Percentiles rank a stretch among this genome's conserved stretches.
Evolutionary conservation across 1,140 invertebrate species (phyloP).

Genomic region (Varroa destructor): DNA sequence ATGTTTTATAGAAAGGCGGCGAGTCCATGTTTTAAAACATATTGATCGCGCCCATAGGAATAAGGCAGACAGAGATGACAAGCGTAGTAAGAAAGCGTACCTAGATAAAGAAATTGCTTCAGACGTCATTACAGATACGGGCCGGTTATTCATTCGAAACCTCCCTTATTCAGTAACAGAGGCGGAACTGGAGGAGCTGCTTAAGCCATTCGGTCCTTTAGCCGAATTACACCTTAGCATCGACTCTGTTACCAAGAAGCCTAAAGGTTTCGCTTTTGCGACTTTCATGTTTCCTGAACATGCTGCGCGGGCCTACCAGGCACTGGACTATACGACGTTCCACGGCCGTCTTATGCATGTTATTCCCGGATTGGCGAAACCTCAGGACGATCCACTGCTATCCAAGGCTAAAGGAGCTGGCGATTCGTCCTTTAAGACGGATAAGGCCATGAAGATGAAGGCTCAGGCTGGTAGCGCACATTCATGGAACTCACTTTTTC

Average conservation of each 20-base stretch:
- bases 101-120: conserved; percentile 24
- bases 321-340: conserved; percentile 74
- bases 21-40: conserved; percentile 37
- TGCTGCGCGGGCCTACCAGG: conserved; percentile 70
- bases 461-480: conserved; percentile 53
- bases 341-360: conserved; percentile 81
- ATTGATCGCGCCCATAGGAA: neutral
- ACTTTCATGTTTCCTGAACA: conserved; percentile 91
- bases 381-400: conserved; percentile 33
- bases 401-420: neutral
- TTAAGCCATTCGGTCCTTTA: conserved; percentile 73
- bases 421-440: conserved; percentile 57
- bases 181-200: conserved; percentile 66
- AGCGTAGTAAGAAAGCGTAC: conserved; percentile 18
- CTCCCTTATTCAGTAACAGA: conserved; percentile 75
- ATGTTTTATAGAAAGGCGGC: conserved; percentile 56
- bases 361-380: conserved; percentile 62
- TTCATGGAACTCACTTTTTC: conserved; percentile 93
- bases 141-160: conserved; percentile 87
- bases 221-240: conserved; percentile 79
- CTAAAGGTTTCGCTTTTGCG: conserved; percentile 85
- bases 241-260: conserved; percentile 62
- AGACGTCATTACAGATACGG: conserved; percentile 46
- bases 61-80: conserved; percentile 28
- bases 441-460: conserved; percentile 68